Evolutionary conservation across 2,888 invertebrate genomes (phyloP), one percentile per base, ranked within the genome.

Genomic region (Matsumyia berberina): DNA sequence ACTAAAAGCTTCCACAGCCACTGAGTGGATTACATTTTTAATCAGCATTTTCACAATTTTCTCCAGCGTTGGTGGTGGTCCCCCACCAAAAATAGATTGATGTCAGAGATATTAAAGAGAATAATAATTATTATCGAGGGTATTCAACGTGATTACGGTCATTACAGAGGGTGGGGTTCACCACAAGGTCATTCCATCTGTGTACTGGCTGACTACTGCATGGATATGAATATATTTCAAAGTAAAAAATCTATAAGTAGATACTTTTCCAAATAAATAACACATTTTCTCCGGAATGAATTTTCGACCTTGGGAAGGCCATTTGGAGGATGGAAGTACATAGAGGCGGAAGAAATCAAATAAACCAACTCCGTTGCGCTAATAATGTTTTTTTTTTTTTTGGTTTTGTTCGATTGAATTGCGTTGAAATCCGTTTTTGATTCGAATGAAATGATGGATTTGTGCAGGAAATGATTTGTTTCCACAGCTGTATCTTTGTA

Each of bases 21-120:
- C 64, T 57, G 57, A 72, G 64, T 72, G 64, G 42, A 79, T 72
- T 72, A 12, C 49, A 79, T 79, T 66, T 72, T 79, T 79, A 72
- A 79, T 79, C 8, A 24, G 24, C 24, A n/a, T n/a, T 29, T 58
- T 39, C 57, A 11, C 46, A 49, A 24, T 9, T 35, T 35, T 33
- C 12, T 11, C 46, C 24, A 42, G 12, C 39, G n/a, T 3, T 24
- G 33, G 39, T 55, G n/a, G n/a, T n/a, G n/a, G n/a, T n/a, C n/a
- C n/a, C 51, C 51, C 24, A 3, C 24, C 24, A 24, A 46, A n/a
- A 44, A 58, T 35, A 60, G 62, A 74, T 57, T 74, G 69, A 74
- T 69, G 62, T 62, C 46, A 69, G 57, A 33, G 60, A 73, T 80
- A 73, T 74, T 57, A 53, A 53, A 49, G 37, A 11, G 37, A 80